Evolutionary conservation across 2,888 invertebrate genomes (phyloP), one percentile per base, ranked within the genome.

Genomic region (Volucella bombylans): DNA sequence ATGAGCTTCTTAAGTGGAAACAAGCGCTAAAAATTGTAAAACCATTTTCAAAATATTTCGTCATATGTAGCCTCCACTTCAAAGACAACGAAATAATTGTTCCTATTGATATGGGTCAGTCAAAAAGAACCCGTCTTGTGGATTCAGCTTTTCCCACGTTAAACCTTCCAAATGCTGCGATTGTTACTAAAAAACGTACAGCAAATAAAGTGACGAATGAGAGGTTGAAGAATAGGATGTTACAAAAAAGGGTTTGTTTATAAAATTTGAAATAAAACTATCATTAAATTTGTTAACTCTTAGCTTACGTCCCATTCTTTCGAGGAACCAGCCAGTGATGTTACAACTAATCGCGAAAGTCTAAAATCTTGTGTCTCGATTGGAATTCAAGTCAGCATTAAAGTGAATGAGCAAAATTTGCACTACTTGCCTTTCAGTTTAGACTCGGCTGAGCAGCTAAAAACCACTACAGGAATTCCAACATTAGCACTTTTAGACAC

Each of bases 1-100:
- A 38, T 2, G 55, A 55, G 55, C 38, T 31, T n/a, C n/a, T 38
- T 23, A 31, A 38, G 12, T 55, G 55, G 55, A 55, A 55, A 55
- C 10, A 10, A n/a, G 55, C 23, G 6, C 8, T 55, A 11, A 55
- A 14, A 59, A 43, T 59, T 15, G 43, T 4, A 43, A 45, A 45
- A 45, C 61, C 61, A 12, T 61, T 61, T 43, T 18, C 61, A 11
- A 45, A 45, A n/a, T 23, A 23, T 15, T 45, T 61, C 12, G 8
- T 6, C 38, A 12, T 55, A 31, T 55, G 55, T 23, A 11, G 31
- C 8, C 12, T 10, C 11, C 55, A 55, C 55, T 55, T 55, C 23
- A 31, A 55, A 8, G 31, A 11, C 9, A n/a, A 3, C 1, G n/a
- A n/a, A 31, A 55, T 55, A 8, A 31, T 55, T 6, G 38, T 2